A percentile compares a stretch with the other conserved stretches of the same genome.
Conservation (phyloP, 2,888 invertebrate genomes). For the Caradrina clavipalpis region DNA sequence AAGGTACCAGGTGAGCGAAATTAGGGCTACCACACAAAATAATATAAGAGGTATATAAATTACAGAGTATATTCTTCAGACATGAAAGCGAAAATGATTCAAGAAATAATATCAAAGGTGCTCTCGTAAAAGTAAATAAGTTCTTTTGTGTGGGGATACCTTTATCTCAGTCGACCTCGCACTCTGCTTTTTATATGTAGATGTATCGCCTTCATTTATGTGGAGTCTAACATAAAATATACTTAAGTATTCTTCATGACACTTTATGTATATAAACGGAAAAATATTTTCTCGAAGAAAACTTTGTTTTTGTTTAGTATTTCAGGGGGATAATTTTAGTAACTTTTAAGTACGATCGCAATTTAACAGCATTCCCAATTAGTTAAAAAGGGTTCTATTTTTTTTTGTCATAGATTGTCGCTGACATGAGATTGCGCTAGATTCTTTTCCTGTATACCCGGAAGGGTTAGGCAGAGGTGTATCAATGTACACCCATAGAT, state of each 20-base stretch:
- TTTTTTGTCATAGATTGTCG: too few relatives aligned
- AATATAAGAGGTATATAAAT: constrained; percentile 28
- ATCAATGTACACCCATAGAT: too few relatives aligned
- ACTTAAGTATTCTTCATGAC: constrained; percentile 45
- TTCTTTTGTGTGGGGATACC: constrained; percentile 65
- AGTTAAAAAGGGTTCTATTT: too few relatives aligned
- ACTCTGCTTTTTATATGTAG: constrained; percentile 54
- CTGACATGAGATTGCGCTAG: too few relatives aligned
- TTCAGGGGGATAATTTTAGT: background rate
- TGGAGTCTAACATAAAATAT: constrained; percentile 52
- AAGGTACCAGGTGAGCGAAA: constrained; percentile 32
- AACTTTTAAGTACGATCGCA: too few relatives aligned
- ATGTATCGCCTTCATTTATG: constrained; percentile 55
- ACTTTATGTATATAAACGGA: constrained; percentile 12
- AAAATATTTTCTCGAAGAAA: constrained; percentile 27
- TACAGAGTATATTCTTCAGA: constrained; percentile 22
- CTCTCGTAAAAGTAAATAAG: constrained; percentile 70
- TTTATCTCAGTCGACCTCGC: constrained; percentile 61
- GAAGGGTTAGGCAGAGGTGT: too few relatives aligned
- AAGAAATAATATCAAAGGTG: constrained; percentile 61
- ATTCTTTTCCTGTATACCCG: too few relatives aligned
- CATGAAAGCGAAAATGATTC: constrained; percentile 52
- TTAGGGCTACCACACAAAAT: constrained; percentile 31
- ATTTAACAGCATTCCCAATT: too few relatives aligned
- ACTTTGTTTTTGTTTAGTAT: constrained; percentile 29